Base-by-base conservation (phyloP, 2,888 invertebrate genomes). In the Dolomedes plantarius region DNA sequence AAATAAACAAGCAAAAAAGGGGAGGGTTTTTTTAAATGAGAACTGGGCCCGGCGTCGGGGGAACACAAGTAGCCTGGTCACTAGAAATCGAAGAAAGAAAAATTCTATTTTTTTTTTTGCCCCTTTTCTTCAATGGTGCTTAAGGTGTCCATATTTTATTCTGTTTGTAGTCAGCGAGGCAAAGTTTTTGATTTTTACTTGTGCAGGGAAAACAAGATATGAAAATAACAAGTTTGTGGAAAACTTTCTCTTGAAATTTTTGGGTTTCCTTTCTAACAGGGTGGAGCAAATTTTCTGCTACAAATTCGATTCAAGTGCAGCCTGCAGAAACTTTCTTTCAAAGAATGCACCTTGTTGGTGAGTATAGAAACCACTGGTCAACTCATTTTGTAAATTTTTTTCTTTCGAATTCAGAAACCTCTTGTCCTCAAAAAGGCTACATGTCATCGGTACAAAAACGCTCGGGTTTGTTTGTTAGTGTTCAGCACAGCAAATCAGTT, bases 81-180 rank as follows among this genome's bases (percentile, higher is more conserved):
- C 50, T 73, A 46, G 29, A 46, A 50, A 67, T 67, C 69, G 74
- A 68, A 41, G 68, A 79, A 29, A 46, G 36, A 56, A 27, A n/a
- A 50, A 13, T 67, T 27, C 28, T 7, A 13, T 65, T 73, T 64
- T 71, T 77, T 16, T 28, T 31, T 7, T n/a, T 56, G 64, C 1
- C 76, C 76, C 64, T 27, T 36, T 41, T 28, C 19, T 32, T 11
- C 27, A 56, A 72, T 72, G 31, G 31, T 56, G 16, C 74, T 46
- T 82, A 23, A 69, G 69, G 65, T 76, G 82, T 83, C 76, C 72
- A 76, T 83, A 76, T 83, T 83, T 76, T 83, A 83, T 83, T 65
- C 39, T 9, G 69, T 31, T 72, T 72, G 39, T 76, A 41, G 41
- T 11, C 29, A 67, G 39, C 23, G 64, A 72, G 7, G 39, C 5